Base-by-base conservation (phyloP, 2,888 invertebrate species). In the Portevinia maculata region DNA sequence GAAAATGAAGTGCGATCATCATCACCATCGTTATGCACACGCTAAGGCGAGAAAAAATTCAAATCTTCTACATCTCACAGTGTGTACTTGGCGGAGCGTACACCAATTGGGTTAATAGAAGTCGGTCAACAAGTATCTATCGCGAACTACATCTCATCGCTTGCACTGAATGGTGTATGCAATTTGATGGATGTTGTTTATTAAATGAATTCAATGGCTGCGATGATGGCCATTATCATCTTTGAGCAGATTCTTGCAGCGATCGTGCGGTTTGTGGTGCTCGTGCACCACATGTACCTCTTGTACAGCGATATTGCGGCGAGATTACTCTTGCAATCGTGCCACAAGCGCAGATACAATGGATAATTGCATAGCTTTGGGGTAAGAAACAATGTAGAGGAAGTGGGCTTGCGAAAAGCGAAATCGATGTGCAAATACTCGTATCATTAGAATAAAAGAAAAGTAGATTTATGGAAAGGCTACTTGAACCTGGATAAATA, bases 71-170 rank as follows among this genome's bases (percentile, higher is more conserved):
- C 24, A 24, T 24, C 5, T 24, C 7, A 17, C 37, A 62, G 48
- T 62, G 50, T 32, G 53, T n/a, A 62, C 71, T 15, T 8, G 50
- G 57, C 59, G 78, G 78, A 65, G 65, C 50, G 59, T 34, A n/a
- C 73, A 17, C 52, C 65, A 81, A 75, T 59, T 81, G 55, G 81
- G 81, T 81, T 81, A 81, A 75, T 81, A 70, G 81, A 75, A 81
- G 70, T 81, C 81, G 81, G 81, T 75, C 81, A 75, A 59, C 75
- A 75, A 70, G 30, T 75, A 81, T 75, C 79, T 75, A 81, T 75
- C 79, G 69, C 79, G 57, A 74, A 30, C 50, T 48, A 59, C 65
- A 75, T 81, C 81, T 75, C 32, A 32, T 30, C 46, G 37, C 8
- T 32, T 9, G 69, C 34, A 11, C 21, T 24, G 9, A 8, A 24